Conservation (phyloP, 2,888 invertebrate species). For the Rotaria sp. region DNA sequence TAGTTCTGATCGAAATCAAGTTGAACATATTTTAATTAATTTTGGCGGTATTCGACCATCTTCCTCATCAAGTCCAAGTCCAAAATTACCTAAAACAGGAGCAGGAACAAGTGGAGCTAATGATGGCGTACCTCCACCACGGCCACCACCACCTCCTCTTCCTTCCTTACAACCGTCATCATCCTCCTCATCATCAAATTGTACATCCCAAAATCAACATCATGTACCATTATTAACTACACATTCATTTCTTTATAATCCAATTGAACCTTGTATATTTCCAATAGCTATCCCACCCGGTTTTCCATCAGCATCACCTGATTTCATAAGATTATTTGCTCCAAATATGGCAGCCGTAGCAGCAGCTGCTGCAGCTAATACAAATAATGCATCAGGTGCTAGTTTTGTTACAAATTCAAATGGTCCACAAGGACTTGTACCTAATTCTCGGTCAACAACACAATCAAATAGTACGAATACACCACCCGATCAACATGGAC, state of each 20-base stretch:
- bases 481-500: neutral
- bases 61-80: neutral
- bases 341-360: neutral
- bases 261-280: neutral
- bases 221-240: neutral
- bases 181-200: neutral
- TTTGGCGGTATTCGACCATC: neutral
- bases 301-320: neutral
- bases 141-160: neutral
- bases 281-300: neutral
- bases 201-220: neutral
- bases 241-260: conserved; percentile 17
- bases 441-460: neutral
- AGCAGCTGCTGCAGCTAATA: neutral
- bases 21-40: neutral
- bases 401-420: neutral
- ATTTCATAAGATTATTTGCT: neutral
- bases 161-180: neutral
- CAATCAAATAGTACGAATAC: neutral
- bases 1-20: neutral
- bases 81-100: neutral
- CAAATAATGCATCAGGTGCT: neutral
- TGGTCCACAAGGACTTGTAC: neutral
- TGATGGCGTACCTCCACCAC: neutral
- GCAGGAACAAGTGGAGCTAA: neutral